Evolutionary conservation across 2,888 invertebrate genomes (phyloP).

Genomic region (Eugnorisma glareosa): DNA sequence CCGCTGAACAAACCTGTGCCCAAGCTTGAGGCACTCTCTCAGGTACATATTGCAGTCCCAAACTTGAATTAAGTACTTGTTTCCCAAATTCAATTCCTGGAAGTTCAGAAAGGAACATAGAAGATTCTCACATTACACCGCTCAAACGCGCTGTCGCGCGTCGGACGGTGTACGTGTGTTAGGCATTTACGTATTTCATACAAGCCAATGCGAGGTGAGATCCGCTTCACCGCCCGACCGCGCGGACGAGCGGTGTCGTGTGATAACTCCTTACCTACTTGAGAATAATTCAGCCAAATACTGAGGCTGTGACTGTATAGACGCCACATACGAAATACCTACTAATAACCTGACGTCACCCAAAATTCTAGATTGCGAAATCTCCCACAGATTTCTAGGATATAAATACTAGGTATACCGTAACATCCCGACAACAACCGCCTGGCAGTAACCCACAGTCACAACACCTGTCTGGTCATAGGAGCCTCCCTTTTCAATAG

Average conservation of each 20-base stretch:
- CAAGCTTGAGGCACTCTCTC: constrained; percentile 92
- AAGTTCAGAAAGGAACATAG: neutral
- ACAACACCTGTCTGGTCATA: neutral
- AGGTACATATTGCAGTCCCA: constrained; percentile 69
- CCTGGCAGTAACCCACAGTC: neutral
- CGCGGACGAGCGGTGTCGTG: neutral
- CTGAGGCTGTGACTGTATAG: neutral
- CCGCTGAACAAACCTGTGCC: constrained; percentile 94
- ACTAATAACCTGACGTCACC: neutral
- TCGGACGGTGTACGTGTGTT: neutral
- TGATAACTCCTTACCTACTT: neutral
- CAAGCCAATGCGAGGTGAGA: neutral
- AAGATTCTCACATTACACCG: neutral
- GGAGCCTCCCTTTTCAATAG: neutral
- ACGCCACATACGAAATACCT: neutral
- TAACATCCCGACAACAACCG: neutral
- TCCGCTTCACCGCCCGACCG: neutral
- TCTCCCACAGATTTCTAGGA: too few relatives aligned
- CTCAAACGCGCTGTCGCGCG: neutral
- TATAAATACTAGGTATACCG: neutral
- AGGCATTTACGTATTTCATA: neutral
- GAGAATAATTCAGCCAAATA: neutral
- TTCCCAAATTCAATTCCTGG: neutral
- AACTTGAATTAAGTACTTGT: neutral
- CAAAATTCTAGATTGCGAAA: neutral